Base-by-base conservation (phyloP, 2,113 vertebrate genomes). In the Procavia capensis region DNA sequence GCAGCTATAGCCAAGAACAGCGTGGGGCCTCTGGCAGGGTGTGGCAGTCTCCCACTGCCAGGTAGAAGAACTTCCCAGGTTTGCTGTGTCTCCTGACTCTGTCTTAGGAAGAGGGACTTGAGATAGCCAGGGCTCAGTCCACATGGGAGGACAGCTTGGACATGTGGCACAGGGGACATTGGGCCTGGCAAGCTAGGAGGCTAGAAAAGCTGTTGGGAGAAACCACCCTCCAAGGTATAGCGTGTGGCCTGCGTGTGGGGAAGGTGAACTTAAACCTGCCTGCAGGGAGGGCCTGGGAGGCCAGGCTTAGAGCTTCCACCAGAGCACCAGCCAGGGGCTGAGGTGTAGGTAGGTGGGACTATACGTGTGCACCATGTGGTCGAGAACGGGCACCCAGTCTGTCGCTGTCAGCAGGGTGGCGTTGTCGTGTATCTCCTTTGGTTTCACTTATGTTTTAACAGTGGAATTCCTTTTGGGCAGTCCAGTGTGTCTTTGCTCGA, bases 151-250 rank as follows among this genome's bases (percentile, higher is more conserved):
- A 68, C 64, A 47, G 25, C 76, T 39, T 31, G 43, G 78, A 19
- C 22, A 7, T 2, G 0, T 11, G 41, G 34, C 14, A 16, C 5
- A 0, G 4, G 68, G n/a, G n/a, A 24, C 0, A 1, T 45, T 31
- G 87, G 57, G 36, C 63, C 81, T 76, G 29, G 43, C 45, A 54
- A 88, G 43, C 45, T 31, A 47, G 43, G 16, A 76, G 29, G 43
- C 61, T 19, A 10, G 29, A 72, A 64, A 74, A 57, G 29, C 16
- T 80, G 13, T 20, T 66, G 74, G 50, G 27, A 92, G 36, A n/a
- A 89, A 78, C 34, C 10, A 17, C 57, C 86, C 14, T 31, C 5
- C 5, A 31, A n/a, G 27, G 4, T 54, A 31, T 1, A 0, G 24
- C 16, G 31, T 39, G 43, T 50, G 47, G 29, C 70, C 86, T 85